phyloP scores from a whole-genome alignment of 2,888 invertebrate species.

The Ichneumoninae sp. region DNA sequence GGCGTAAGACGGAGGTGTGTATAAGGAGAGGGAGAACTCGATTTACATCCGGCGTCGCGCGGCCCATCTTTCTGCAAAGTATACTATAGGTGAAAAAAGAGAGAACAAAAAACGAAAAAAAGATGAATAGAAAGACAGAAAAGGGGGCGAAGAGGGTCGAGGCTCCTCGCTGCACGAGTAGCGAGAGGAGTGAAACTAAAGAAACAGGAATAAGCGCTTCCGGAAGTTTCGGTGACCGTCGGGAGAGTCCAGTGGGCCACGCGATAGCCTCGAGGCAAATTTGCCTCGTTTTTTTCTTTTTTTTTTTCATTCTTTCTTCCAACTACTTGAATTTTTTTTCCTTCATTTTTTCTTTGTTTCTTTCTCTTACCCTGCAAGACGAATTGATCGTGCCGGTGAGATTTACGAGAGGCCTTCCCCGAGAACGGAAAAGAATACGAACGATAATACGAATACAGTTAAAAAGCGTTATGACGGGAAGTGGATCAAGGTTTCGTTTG shows the following conservation, averaged over 20 bases:
- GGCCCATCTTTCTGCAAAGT: conserved; percentile 26
- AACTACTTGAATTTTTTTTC: neutral
- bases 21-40: conserved; percentile 34
- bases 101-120: neutral
- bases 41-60: conserved; percentile 54
- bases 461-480: conserved; percentile 39
- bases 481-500: conserved; percentile 57
- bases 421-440: conserved; percentile 1
- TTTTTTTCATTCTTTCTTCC: conserved; percentile 10
- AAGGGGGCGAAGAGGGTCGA: neutral
- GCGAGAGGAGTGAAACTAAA: conserved; percentile 2
- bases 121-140: neutral
- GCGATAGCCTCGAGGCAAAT: conserved; percentile 44
- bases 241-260: conserved; percentile 14
- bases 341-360: neutral
- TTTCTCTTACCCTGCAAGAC: neutral
- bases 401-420: conserved; percentile 11
- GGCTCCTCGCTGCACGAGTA: neutral
- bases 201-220: conserved; percentile 48
- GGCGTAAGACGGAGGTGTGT: conserved; percentile 6
- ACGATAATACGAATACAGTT: neutral
- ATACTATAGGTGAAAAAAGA: neutral
- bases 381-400: conserved; percentile 6
- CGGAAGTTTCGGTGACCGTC: conserved; percentile 44
- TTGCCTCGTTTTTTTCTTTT: conserved; percentile 1